Evolutionary conservation across 2,797 vertebrate genomes (phyloP).

Genomic region (Parauchenoglanis ngamensis): DNA sequence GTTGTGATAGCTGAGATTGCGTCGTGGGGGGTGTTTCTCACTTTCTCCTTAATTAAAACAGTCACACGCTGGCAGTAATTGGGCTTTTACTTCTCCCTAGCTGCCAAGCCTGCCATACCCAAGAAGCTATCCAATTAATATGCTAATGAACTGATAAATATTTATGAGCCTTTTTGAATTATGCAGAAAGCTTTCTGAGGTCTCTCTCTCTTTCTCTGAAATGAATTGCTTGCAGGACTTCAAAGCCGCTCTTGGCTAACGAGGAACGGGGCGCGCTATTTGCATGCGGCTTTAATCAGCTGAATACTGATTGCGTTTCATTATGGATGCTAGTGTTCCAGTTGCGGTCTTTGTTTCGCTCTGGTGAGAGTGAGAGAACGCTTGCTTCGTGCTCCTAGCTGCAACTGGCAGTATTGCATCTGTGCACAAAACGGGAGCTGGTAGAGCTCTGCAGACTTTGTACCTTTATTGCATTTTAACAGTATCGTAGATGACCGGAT

Average conservation of each 20-base stretch:
- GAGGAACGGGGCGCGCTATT: conserved; percentile 77
- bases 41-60: conserved; percentile 82
- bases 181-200: conserved; percentile 87
- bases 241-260: conserved; percentile 86
- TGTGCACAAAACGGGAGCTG: not conserved
- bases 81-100: conserved; percentile 51
- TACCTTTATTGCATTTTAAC: not conserved
- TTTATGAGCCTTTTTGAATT: conserved; percentile 86
- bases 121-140: conserved; percentile 84
- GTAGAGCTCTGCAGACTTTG: not conserved
- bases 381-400: conserved; percentile 17
- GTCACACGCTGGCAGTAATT: conserved; percentile 78
- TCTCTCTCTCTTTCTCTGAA: conserved; percentile 68
- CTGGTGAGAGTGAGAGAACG: conserved; percentile 64
- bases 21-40: conserved; percentile 75
- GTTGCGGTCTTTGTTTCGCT: conserved; percentile 88
- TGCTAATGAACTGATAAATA: conserved; percentile 91
- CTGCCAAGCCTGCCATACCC: conserved; percentile 54
- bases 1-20: conserved; percentile 68
- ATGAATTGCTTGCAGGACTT: conserved; percentile 88
- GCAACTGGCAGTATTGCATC: conserved; percentile 9
- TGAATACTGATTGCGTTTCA: conserved; percentile 90
- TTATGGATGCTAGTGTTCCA: conserved; percentile 82
- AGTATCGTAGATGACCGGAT: not conserved
- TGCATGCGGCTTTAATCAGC: conserved; percentile 89